A percentile compares a stretch with the other conserved stretches of the same genome.
Evolutionary conservation across 2,797 vertebrate genomes (phyloP).

Genomic region (Coranthus polyacanthus): DNA sequence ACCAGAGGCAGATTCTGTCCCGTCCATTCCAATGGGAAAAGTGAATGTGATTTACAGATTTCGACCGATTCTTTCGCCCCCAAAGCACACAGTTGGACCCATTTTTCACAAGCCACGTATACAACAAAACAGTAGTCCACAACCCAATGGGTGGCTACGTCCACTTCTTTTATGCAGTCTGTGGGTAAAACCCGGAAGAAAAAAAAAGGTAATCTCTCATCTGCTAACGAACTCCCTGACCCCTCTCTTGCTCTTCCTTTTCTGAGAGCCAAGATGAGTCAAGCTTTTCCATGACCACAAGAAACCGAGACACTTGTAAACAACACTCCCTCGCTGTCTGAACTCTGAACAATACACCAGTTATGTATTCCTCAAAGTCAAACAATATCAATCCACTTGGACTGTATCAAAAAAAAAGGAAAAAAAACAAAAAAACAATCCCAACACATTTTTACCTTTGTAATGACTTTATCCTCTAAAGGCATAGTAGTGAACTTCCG

Average conservation of each 20-base stretch:
- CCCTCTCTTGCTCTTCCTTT: slow-evolving; percentile 7
- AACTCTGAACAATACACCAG: background rate
- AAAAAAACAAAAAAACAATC: background rate
- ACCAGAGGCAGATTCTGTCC: too few species aligned
- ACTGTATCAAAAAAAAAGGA: background rate
- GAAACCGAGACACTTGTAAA: slow-evolving; percentile 8
- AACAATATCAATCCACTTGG: background rate
- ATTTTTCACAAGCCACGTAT: too few species aligned
- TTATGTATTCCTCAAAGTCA: background rate
- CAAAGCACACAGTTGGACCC: too few species aligned
- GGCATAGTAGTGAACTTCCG: background rate
- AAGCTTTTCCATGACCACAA: slow-evolving; percentile 26
- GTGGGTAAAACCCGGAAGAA: too few species aligned
- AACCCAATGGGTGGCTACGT: too few species aligned
- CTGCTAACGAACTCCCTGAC: slow-evolving; percentile 15
- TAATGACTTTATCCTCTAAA: slow-evolving; percentile 5
- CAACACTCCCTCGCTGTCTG: slow-evolving; percentile 30
- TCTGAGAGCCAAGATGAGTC: slow-evolving; percentile 33
- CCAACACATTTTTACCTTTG: background rate
- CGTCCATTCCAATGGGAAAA: too few species aligned
- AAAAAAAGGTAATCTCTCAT: too few species aligned
- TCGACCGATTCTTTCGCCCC: too few species aligned
- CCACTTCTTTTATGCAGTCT: too few species aligned
- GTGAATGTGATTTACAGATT: too few species aligned
- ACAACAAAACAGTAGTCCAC: too few species aligned